Percentiles rank a stretch among this genome's conserved stretches.
These are phyloP conservation scores for Cotesia typhae DNA, from an alignment of 1,140 invertebrate genomes.

Conservation along the genomic window DNA sequence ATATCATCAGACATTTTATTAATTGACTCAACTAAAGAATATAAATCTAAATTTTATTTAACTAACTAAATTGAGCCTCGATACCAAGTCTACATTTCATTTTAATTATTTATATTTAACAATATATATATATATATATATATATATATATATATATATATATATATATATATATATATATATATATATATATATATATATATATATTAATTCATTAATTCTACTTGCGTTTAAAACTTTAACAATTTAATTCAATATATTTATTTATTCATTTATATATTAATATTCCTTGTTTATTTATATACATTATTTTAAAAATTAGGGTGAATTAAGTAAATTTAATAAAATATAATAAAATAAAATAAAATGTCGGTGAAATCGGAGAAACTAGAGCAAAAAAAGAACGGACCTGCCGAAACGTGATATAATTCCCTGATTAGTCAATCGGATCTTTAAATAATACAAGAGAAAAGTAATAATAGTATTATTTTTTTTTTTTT, in stretches of 20 bases:
- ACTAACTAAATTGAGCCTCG: constrained; percentile 62
- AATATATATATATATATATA: constrained; percentile 17
- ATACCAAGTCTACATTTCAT: constrained; percentile 53
- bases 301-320: neutral
- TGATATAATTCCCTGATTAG: constrained; percentile 27
- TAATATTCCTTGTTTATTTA: constrained; percentile 23
- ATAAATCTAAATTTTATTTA: constrained; percentile 38
- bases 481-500: too few relatives aligned
- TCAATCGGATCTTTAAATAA: neutral
- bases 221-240: neutral
- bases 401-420: constrained; percentile 28
- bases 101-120: constrained; percentile 38
- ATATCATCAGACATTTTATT: neutral
- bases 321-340: neutral
- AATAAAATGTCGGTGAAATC: constrained; percentile 21
- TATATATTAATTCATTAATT: neutral
- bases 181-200: constrained; percentile 8
- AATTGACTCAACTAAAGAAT: too few relatives aligned
- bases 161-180: constrained; percentile 8
- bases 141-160: constrained; percentile 16
- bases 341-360: neutral
- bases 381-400: constrained; percentile 28
- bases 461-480: neutral
- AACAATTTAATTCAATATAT: constrained; percentile 3
- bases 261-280: constrained; percentile 25